A percentile compares a stretch with the other conserved stretches of the same genome.
Conservation (phyloP, 2,888 invertebrate species). For the Eumerus sabulonum region DNA sequence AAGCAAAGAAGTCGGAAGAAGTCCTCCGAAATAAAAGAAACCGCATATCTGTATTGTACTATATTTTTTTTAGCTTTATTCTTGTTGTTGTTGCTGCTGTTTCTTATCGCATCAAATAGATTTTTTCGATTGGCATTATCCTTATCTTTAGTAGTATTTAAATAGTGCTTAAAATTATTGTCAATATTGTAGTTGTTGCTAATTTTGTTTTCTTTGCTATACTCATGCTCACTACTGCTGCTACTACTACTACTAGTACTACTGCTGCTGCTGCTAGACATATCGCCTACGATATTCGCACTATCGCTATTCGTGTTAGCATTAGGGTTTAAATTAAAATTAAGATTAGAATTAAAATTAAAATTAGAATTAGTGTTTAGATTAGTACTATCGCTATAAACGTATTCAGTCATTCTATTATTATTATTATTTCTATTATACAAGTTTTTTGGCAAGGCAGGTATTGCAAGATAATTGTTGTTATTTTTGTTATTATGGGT, state of each 20-base stretch:
- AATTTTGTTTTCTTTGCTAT: conserved; percentile 42
- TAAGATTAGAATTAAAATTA: conserved; percentile 3
- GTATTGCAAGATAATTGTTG: conserved; percentile 76
- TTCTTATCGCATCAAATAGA: conserved; percentile 70
- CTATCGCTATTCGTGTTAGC: conserved; percentile 69
- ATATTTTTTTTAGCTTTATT: conserved; percentile 77
- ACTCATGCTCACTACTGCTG: conserved; percentile 36
- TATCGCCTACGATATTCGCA: conserved; percentile 27
- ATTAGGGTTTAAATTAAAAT: too few relatives aligned
- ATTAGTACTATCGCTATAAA: conserved; percentile 66
- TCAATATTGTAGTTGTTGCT: conserved; percentile 70
- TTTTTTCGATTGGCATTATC: conserved; percentile 69
- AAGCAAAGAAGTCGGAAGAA: conserved; percentile 18
- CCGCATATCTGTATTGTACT: conserved; percentile 79
- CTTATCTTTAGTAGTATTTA: conserved; percentile 72
- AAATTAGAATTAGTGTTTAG: conserved; percentile 55
- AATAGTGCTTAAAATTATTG: conserved; percentile 75
- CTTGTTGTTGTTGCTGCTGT: conserved; percentile 76
- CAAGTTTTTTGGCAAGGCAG: conserved; percentile 79
- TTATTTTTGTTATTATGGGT: conserved; percentile 65
- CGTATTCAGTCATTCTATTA: conserved; percentile 70
- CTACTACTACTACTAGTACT: conserved; percentile 39
- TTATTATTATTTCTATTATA: conserved; percentile 74
- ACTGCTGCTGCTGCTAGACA: conserved; percentile 20
- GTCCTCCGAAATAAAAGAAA: conserved; percentile 70